Conservation (phyloP, 2,888 invertebrate genomes). For the Trachelus troglodyta region DNA sequence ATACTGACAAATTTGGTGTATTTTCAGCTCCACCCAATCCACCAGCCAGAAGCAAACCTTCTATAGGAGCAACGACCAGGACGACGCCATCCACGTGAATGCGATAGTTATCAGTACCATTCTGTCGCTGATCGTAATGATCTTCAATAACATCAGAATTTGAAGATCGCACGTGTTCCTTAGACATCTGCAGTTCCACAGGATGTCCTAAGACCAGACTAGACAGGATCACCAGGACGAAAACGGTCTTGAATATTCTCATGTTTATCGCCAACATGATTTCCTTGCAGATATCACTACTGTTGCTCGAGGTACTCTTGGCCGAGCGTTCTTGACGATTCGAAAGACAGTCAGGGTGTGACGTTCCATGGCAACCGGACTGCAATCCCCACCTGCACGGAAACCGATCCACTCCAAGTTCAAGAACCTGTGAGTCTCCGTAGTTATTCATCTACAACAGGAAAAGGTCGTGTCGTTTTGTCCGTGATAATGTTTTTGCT, state of each 20-base stretch:
- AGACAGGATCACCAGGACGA: slow-evolving; percentile 24
- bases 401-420: slow-evolving; percentile 44
- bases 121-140: slow-evolving; percentile 80
- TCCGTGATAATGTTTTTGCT: background rate
- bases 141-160: slow-evolving; percentile 25
- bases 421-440: slow-evolving; percentile 46
- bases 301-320: background rate
- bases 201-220: background rate
- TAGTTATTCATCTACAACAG: slow-evolving; percentile 6
- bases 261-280: slow-evolving; percentile 45
- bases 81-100: slow-evolving; percentile 78
- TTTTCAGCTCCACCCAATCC: slow-evolving; percentile 47
- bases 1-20: slow-evolving; percentile 15
- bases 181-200: slow-evolving; percentile 1
- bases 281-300: background rate
- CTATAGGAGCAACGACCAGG: slow-evolving; percentile 74
- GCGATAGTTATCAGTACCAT: slow-evolving; percentile 80
- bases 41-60: slow-evolving; percentile 71
- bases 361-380: background rate
- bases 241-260: slow-evolving; percentile 51
- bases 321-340: slow-evolving; percentile 34
- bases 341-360: slow-evolving; percentile 44
- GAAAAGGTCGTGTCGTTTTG: slow-evolving; percentile 1
- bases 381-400: slow-evolving; percentile 44
- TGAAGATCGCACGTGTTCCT: background rate